A percentile compares a stretch with the other conserved stretches of the same genome.
Conservation (phyloP, 2,797 vertebrate genomes). For the Esox lucius region DNA sequence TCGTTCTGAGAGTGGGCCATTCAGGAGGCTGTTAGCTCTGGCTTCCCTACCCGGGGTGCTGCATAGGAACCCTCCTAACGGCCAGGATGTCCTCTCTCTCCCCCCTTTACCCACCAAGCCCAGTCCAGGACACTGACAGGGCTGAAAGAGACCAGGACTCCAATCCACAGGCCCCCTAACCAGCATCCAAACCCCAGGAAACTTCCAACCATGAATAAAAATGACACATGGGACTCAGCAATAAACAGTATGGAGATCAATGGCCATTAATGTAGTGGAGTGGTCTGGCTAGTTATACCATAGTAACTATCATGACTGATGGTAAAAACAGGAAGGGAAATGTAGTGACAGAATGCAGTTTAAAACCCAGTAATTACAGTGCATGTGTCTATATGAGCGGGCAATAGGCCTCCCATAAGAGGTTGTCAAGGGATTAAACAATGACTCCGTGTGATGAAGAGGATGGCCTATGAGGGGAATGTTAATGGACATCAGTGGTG, state of each 20-base stretch:
- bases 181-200: conserved; percentile 17
- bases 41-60: conserved; percentile 14
- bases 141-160: conserved; percentile 22
- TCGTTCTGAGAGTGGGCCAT: conserved; percentile 3
- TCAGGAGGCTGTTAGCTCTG: conserved; percentile 9
- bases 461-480: not conserved
- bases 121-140: conserved; percentile 11
- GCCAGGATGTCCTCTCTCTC: conserved; percentile 20
- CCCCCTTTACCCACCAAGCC: conserved; percentile 14
- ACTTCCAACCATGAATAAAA: not conserved
- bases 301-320: conserved; percentile 16
- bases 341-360: not conserved
- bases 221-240: not conserved
- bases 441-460: conserved; percentile 2
- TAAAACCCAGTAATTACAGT: too few relatives aligned
- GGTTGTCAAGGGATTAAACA: not conserved
- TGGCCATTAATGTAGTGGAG: not conserved
- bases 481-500: conserved; percentile 4
- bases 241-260: not conserved
- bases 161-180: conserved; percentile 3
- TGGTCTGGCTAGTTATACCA: not conserved
- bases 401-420: not conserved
- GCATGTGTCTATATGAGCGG: not conserved
- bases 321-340: conserved; percentile 5
- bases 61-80: conserved; percentile 21